These are phyloP conservation scores for Aproaerema taeniolella DNA, from an alignment of 2,888 invertebrate genomes.

Conservation along the genomic window DNA sequence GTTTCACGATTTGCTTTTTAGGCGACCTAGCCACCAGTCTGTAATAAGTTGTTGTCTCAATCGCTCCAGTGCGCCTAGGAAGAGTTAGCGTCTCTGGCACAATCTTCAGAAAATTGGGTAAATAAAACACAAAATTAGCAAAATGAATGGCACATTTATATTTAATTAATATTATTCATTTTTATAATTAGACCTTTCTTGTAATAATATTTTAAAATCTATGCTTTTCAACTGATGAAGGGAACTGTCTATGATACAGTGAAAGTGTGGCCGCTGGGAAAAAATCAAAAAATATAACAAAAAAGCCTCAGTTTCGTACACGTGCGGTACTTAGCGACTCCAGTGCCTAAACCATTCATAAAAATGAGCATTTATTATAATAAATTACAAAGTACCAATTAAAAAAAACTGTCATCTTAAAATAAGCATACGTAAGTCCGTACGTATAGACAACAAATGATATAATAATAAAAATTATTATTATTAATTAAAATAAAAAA, in stretches of 20 bases:
- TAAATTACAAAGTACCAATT: slow-evolving; percentile 50
- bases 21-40: no score
- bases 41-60: no score
- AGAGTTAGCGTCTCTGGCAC: no score
- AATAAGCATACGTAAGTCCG: slow-evolving; percentile 34
- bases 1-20: no score
- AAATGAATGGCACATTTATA: slow-evolving; percentile 79
- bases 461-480: slow-evolving; percentile 37
- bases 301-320: slow-evolving; percentile 54
- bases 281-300: slow-evolving; percentile 37
- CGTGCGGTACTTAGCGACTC: slow-evolving; percentile 49
- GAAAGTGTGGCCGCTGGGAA: slow-evolving; percentile 42
- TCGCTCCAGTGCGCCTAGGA: no score
- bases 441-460: slow-evolving; percentile 56
- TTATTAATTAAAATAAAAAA: slow-evolving; percentile 57
- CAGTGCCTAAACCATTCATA: slow-evolving; percentile 43
- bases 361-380: slow-evolving; percentile 43
- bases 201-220: slow-evolving; percentile 66
- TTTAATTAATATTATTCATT: slow-evolving; percentile 78
- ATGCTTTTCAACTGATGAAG: slow-evolving; percentile 61
- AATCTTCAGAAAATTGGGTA: no score
- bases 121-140: slow-evolving; percentile 74
- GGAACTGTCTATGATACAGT: slow-evolving; percentile 52
- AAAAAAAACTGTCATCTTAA: slow-evolving; percentile 29
- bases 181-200: slow-evolving; percentile 76